phyloP scores from a whole-genome alignment of 2,113 vertebrate species.

The Eira barbara region DNA sequence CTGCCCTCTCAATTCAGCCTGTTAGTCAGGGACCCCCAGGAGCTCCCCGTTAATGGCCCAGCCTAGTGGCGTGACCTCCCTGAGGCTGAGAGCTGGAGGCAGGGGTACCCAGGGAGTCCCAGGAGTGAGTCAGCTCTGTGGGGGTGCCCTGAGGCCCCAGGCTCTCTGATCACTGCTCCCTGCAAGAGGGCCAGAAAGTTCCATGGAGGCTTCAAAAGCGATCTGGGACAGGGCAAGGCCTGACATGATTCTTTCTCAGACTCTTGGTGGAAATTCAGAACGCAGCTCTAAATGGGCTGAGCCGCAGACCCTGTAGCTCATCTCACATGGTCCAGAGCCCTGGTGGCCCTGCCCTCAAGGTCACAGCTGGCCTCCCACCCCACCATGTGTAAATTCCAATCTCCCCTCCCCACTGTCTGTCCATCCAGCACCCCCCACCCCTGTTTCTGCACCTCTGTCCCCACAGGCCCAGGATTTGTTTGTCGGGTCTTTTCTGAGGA shows the following conservation, averaged over 20 bases:
- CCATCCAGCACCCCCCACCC: too few species aligned
- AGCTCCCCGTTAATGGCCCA: background rate
- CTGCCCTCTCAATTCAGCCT: background rate
- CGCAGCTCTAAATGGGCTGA: background rate
- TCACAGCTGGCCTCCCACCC: background rate
- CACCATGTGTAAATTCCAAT: too few species aligned
- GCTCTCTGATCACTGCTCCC: background rate
- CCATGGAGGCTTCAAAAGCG: background rate
- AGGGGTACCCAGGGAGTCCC: background rate
- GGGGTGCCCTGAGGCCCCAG: background rate
- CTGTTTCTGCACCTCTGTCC: background rate
- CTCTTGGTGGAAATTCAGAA: background rate
- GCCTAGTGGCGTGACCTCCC: background rate
- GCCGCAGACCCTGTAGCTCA: too few species aligned
- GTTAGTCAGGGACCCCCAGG: accelerated
- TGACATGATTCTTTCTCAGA: background rate
- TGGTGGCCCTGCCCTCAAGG: background rate
- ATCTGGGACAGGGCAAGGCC: background rate
- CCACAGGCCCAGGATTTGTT: background rate
- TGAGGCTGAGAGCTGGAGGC: background rate
- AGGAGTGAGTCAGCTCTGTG: background rate
- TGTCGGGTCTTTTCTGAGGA: background rate
- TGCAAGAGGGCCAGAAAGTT: background rate
- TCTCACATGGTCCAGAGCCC: background rate
- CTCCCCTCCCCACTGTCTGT: accelerated